A percentile compares a stretch with the other conserved stretches of the same genome.
Conservation (phyloP, 2,888 invertebrate genomes). For the Limnephilus lunatus region DNA sequence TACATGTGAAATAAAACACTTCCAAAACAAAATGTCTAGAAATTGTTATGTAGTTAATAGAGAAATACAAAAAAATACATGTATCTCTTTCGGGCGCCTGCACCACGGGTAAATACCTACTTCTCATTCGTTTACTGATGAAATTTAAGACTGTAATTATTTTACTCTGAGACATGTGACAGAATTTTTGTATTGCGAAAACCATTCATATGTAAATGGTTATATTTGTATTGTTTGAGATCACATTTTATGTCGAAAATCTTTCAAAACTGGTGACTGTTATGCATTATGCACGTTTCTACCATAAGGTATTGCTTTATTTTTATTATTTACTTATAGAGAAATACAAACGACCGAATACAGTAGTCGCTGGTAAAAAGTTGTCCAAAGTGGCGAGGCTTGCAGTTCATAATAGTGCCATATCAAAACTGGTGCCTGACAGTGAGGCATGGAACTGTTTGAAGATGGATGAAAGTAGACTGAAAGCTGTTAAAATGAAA, state of each 20-base stretch:
- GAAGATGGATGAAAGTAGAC: too few relatives aligned
- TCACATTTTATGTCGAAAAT: conserved; percentile 17
- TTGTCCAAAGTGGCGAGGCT: too few relatives aligned
- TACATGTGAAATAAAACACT: too few relatives aligned
- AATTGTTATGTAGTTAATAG: too few relatives aligned
- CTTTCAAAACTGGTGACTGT: not conserved
- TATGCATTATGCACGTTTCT: not conserved
- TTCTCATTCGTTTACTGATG: not conserved
- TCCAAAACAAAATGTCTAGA: too few relatives aligned
- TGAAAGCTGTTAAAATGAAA: too few relatives aligned
- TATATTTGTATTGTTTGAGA: not conserved
- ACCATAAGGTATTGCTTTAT: not conserved
- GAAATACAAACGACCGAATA: not conserved
- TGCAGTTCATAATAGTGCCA: too few relatives aligned
- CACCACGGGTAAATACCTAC: not conserved
- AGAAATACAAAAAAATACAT: too few relatives aligned
- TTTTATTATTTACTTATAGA: not conserved
- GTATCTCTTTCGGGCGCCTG: too few relatives aligned
- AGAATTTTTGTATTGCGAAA: not conserved
- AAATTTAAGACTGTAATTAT: not conserved
- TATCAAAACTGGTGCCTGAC: too few relatives aligned
- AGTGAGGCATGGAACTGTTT: too few relatives aligned
- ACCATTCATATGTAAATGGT: conserved; percentile 34
- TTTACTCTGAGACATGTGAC: not conserved
- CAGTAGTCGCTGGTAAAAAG: not conserved